Evolutionary conservation across 2,888 invertebrate genomes (phyloP).

Genomic region (Leptinotarsa juncta): DNA sequence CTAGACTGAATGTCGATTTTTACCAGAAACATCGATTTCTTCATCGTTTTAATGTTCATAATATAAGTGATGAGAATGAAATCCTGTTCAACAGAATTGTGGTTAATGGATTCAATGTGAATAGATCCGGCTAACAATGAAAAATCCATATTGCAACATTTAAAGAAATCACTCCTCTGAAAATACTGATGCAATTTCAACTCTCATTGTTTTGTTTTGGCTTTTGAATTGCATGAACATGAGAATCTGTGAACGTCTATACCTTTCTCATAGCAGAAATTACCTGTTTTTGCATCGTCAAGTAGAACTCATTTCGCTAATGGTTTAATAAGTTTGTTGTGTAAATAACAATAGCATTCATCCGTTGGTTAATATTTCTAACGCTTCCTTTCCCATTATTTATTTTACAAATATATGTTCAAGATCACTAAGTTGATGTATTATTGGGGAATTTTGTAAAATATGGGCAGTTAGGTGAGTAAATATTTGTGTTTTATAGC

Average conservation of each 20-base stretch:
- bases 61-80: not conserved
- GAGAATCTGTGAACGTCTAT: conserved; percentile 1
- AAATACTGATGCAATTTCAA: conserved; percentile 2
- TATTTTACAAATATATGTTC: not conserved
- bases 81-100: not conserved
- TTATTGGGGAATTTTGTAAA: not conserved
- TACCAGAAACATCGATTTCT: no score
- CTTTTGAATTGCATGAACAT: conserved; percentile 7
- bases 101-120: conserved; percentile 7
- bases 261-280: conserved; percentile 1
- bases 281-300: not conserved
- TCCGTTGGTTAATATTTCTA: not conserved
- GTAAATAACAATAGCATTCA: not conserved
- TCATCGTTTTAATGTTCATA: not conserved
- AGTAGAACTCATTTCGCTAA: conserved; percentile 2
- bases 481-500: no score
- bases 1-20: no score
- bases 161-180: not conserved
- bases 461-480: not conserved
- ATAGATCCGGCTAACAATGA: not conserved
- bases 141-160: not conserved
- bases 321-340: not conserved
- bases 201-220: conserved; percentile 9
- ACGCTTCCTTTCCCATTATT: not conserved
- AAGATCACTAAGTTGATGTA: not conserved